phyloP scores from a whole-genome alignment of 2,888 invertebrate genomes.

The Mactromeris polynyma region DNA sequence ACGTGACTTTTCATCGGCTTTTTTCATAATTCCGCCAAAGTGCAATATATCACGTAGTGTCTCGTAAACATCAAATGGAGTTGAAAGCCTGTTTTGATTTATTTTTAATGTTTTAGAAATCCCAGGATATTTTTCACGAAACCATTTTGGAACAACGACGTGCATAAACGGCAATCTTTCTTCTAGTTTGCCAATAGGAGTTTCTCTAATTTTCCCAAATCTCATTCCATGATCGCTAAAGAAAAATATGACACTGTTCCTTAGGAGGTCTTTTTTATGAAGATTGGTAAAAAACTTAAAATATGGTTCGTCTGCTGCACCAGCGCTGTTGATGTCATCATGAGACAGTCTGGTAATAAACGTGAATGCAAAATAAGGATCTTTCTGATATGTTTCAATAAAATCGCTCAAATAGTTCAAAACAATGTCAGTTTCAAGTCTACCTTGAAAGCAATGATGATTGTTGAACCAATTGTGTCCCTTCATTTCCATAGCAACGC shows the following conservation, averaged over 20 bases:
- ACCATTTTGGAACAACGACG: slow-evolving; percentile 92
- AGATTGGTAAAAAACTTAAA: slow-evolving; percentile 89
- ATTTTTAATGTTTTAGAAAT: slow-evolving; percentile 90
- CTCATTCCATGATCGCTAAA: slow-evolving; percentile 96
- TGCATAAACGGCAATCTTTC: slow-evolving; percentile 94
- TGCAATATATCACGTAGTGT: slow-evolving; percentile 91
- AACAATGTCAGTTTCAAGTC: slow-evolving; percentile 90
- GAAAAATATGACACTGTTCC: slow-evolving; percentile 80
- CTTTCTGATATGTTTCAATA: slow-evolving; percentile 89
- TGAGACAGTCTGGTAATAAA: slow-evolving; percentile 95
- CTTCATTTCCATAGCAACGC: slow-evolving; percentile 89
- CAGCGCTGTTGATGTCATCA: slow-evolving; percentile 93
- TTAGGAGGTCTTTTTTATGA: slow-evolving; percentile 80
- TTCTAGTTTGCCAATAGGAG: slow-evolving; percentile 93
- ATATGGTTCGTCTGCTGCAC: slow-evolving; percentile 91
- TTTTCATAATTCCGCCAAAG: slow-evolving; percentile 60
- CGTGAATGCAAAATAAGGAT: slow-evolving; percentile 93
- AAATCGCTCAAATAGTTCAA: slow-evolving; percentile 90
- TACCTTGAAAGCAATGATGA: slow-evolving; percentile 90
- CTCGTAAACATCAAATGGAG: slow-evolving; percentile 94
- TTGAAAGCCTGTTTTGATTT: slow-evolving; percentile 91
- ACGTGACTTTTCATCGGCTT: slow-evolving; percentile 44
- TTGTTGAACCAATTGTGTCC: slow-evolving; percentile 78
- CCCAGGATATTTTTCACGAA: slow-evolving; percentile 89
- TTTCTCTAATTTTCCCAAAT: slow-evolving; percentile 94